These are phyloP conservation scores for Lithophane leautieri DNA, from an alignment of 2,888 invertebrate genomes.

Conservation along the genomic window DNA sequence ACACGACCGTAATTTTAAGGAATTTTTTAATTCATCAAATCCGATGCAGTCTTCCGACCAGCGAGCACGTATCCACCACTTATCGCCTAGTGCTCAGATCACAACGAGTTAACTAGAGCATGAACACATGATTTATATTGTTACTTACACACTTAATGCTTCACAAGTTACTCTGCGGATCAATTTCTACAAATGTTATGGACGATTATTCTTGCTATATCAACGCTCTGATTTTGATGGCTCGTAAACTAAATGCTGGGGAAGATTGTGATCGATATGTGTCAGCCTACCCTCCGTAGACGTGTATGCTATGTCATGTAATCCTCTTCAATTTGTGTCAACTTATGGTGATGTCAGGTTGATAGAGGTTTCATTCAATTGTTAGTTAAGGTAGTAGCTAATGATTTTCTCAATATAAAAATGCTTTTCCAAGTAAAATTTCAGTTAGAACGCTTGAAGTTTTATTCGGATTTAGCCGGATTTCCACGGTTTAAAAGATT, in stretches of 20 bases:
- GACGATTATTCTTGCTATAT: slow-evolving; percentile 34
- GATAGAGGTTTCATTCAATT: not conserved
- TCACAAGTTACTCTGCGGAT: slow-evolving; percentile 8
- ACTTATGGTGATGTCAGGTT: not conserved
- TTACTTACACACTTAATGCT: slow-evolving; percentile 7
- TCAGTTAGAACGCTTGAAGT: slow-evolving; percentile 2
- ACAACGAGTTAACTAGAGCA: slow-evolving; percentile 38
- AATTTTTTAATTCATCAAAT: slow-evolving; percentile 22
- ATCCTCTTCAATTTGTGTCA: slow-evolving; percentile 31
- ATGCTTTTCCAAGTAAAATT: slow-evolving; percentile 5
- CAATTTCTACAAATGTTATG: slow-evolving; percentile 50
- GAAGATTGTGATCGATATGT: slow-evolving; percentile 53
- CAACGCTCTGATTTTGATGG: slow-evolving; percentile 49
- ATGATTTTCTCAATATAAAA: slow-evolving; percentile 8
- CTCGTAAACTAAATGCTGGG: slow-evolving; percentile 54
- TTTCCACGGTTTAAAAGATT: slow-evolving; percentile 47
- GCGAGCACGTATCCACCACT: not conserved
- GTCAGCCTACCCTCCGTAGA: slow-evolving; percentile 32
- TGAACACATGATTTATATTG: slow-evolving; percentile 37
- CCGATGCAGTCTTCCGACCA: slow-evolving; percentile 21
- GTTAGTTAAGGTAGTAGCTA: not conserved
- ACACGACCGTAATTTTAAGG: slow-evolving; percentile 1
- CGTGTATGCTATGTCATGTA: slow-evolving; percentile 18
- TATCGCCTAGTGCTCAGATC: slow-evolving; percentile 28
- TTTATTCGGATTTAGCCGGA: slow-evolving; percentile 36